Evolutionary conservation across 2,113 vertebrate species (phyloP).

Genomic region (Apaloderma vittatum): DNA sequence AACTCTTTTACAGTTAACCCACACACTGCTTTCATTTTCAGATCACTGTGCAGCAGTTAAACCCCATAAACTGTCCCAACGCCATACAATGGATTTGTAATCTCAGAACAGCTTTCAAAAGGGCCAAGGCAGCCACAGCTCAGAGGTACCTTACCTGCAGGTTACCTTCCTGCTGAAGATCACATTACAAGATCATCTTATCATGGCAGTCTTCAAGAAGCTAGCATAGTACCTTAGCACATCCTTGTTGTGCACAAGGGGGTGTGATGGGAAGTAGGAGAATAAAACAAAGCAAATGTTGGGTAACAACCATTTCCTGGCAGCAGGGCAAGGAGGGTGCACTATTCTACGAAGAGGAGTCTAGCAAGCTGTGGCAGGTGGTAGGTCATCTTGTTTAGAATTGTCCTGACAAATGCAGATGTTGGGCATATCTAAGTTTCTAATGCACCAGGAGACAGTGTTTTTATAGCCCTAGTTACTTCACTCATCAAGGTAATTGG

Average conservation of each 20-base stretch:
- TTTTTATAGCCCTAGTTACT: not conserved
- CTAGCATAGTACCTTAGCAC: not conserved
- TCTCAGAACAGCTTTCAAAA: not conserved
- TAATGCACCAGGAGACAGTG: not conserved
- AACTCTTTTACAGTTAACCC: not conserved
- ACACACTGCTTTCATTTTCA: not conserved
- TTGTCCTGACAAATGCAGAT: not conserved
- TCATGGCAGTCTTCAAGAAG: not conserved
- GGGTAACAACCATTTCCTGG: not conserved
- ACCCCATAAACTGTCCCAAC: not conserved
- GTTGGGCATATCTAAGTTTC: not conserved
- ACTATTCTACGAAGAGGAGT: not conserved
- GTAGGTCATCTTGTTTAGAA: not conserved
- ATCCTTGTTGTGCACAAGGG: not conserved
- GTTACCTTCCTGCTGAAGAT: not conserved
- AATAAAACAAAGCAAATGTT: not conserved
- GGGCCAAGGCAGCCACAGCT: not conserved
- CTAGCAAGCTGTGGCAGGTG: not conserved
- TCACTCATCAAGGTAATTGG: constrained; percentile 20
- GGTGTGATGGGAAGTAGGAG: not conserved
- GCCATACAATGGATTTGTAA: not conserved
- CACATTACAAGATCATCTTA: not conserved
- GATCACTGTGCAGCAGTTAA: not conserved
- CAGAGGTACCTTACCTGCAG: not conserved
- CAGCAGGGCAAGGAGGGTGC: not conserved